Evolutionary conservation across 2,888 invertebrate genomes (phyloP).

Genomic region (Frankliniella intonsa): DNA sequence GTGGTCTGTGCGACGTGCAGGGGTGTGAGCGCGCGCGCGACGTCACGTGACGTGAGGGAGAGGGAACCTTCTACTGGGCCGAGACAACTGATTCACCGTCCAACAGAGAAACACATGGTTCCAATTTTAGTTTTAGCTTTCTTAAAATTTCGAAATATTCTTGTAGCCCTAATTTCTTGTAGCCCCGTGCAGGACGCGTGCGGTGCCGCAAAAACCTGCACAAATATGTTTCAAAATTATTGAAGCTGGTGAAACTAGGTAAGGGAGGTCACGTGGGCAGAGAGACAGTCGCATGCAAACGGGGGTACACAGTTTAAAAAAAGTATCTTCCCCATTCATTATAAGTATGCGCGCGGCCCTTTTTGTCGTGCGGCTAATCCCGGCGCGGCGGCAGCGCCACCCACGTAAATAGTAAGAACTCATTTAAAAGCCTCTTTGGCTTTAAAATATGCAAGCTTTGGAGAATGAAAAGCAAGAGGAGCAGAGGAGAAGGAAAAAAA

Average conservation of each 20-base stretch:
- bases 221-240: too few relatives aligned
- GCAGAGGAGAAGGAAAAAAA: background rate
- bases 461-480: background rate
- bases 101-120: too few relatives aligned
- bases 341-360: background rate
- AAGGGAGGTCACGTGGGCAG: background rate
- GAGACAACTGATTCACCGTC: too few relatives aligned
- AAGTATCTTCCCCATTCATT: background rate
- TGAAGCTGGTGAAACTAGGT: too few relatives aligned
- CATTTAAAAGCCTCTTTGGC: slow-evolving; percentile 4
- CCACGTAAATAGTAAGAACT: slow-evolving; percentile 21
- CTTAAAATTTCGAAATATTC: too few relatives aligned
- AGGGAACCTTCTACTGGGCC: too few relatives aligned
- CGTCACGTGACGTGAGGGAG: too few relatives aligned
- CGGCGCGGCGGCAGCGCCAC: background rate
- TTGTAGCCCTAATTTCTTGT: background rate
- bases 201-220: too few relatives aligned
- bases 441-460: slow-evolving; percentile 21
- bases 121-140: too few relatives aligned
- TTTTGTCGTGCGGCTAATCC: background rate
- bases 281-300: background rate
- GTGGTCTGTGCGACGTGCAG: background rate
- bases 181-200: background rate
- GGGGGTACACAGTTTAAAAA: background rate
- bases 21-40: too few relatives aligned